A percentile compares a stretch with the other conserved stretches of the same genome.
Evolutionary conservation across 1,140 invertebrate genomes (phyloP).

Genomic region (Parasteatoda tepidariorum): DNA sequence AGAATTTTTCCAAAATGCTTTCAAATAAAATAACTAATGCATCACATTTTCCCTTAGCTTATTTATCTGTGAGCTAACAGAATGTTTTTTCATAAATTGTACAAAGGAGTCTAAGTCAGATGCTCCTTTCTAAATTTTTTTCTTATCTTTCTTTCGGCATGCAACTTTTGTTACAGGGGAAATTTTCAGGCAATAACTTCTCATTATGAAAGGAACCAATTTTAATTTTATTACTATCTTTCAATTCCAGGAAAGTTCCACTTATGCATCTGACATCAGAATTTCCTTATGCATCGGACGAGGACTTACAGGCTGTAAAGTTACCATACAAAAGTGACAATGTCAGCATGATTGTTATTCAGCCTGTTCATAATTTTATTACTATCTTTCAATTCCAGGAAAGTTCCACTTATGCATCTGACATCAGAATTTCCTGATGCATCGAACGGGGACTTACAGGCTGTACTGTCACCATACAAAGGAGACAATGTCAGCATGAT

Average conservation of each 20-base stretch:
- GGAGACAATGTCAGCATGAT: conserved; percentile 67
- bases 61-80: too few species aligned
- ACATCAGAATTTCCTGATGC: conserved; percentile 82
- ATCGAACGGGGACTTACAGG: conserved; percentile 72
- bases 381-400: conserved; percentile 22
- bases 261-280: conserved; percentile 87
- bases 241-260: conserved; percentile 70
- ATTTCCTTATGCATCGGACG: conserved; percentile 77
- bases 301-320: conserved; percentile 76
- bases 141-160: too few species aligned
- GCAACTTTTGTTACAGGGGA: too few species aligned
- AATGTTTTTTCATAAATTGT: too few species aligned
- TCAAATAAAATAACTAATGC: too few species aligned
- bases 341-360: conserved; percentile 66
- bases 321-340: conserved; percentile 76
- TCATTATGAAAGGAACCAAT: too few species aligned
- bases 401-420: conserved; percentile 84
- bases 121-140: too few species aligned
- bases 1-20: too few species aligned
- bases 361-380: too few species aligned
- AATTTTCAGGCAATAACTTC: too few species aligned
- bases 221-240: neutral
- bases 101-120: too few species aligned
- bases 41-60: too few species aligned
- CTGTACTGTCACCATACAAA: conserved; percentile 80